Base-by-base conservation (phyloP, 2,888 invertebrate species). In the Lepidocyrtinus sp. region DNA sequence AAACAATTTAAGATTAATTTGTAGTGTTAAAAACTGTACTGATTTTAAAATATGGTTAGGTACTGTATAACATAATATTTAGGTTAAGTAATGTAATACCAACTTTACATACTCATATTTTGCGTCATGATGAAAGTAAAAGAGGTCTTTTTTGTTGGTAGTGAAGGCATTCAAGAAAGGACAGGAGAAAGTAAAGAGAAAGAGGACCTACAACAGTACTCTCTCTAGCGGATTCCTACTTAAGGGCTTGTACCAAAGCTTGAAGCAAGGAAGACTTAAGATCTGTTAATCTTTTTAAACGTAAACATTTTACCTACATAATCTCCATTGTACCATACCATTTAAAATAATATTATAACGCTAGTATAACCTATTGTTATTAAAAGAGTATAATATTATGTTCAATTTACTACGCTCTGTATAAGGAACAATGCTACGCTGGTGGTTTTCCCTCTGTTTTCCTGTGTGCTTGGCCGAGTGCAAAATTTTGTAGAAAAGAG, bases 401-500 rank as follows among this genome's bases (percentile, higher is more conserved):
- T n/a, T n/a, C n/a, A n/a, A n/a, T n/a, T n/a, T n/a, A n/a, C n/a
- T n/a, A n/a, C n/a, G n/a, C n/a, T n/a, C n/a, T n/a, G n/a, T n/a
- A n/a, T n/a, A n/a, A n/a, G n/a, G n/a, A n/a, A n/a, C n/a, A n/a
- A n/a, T n/a, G n/a, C n/a, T n/a, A 12, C 2, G 50, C n/a, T 50
- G 50, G 50, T 50, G 50, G 2, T 17, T 7, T 15, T 50, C n/a
- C 2, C 50, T 50, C 2, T 50, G 50, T 50, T 50, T 50, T 50
- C 17, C 15, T 69, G 70, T 19, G 70, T 71, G 62, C 70, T 71
- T 62, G 27, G 62, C 9, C 25, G 62, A 71, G 70, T 70, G 70
- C 68, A 50, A 26, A 27, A 15, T 61, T 45, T 50, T 50, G 2
- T 7, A 12, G 2, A 12, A 7, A 17, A 50, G 17, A 50, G 50